Evolutionary conservation across 2,113 vertebrate genomes (phyloP).

Genomic region (Calonectris borealis): DNA sequence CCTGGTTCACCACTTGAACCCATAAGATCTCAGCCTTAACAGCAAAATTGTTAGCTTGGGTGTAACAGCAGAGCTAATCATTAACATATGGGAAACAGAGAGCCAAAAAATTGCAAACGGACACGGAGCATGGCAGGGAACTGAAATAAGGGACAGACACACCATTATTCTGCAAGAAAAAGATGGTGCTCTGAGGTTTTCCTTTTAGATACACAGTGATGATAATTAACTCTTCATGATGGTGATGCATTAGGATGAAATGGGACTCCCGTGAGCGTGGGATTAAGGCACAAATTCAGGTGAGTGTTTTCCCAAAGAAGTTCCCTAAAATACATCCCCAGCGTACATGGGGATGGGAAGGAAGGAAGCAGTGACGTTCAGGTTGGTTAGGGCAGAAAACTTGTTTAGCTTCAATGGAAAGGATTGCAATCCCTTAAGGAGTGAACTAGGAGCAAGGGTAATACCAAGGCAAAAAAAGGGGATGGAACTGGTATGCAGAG

Average conservation of each 20-base stretch:
- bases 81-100: background rate
- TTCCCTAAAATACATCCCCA: background rate
- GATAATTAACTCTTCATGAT: background rate
- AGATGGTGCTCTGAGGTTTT: background rate
- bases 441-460: background rate
- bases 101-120: background rate
- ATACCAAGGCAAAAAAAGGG: fast-evolving
- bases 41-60: background rate
- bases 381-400: background rate
- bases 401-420: background rate
- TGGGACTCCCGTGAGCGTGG: background rate
- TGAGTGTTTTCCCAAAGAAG: background rate
- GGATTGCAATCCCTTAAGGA: background rate
- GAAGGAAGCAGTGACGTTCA: background rate
- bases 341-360: background rate
- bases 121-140: background rate
- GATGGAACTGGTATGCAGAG: background rate
- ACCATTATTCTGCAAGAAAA: background rate
- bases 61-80: background rate
- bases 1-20: background rate
- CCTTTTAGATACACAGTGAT: background rate
- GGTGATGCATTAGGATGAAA: background rate
- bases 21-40: background rate
- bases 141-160: background rate
- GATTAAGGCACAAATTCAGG: background rate